phyloP scores from a whole-genome alignment of 2,113 vertebrate genomes.

The Strix uralensis region DNA sequence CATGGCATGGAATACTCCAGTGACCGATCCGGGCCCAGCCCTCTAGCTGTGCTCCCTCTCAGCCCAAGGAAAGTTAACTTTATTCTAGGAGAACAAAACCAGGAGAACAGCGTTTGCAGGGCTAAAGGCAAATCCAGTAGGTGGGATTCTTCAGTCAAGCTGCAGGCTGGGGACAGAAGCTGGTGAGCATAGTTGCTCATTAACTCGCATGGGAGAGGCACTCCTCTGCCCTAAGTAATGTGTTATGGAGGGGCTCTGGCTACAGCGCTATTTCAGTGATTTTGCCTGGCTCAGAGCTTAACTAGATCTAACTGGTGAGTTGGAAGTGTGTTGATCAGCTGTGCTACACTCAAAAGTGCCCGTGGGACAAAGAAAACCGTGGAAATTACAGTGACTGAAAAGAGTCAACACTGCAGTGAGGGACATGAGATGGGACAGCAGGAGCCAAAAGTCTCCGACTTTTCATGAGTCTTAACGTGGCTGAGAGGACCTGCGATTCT shows the following conservation, averaged over 20 bases:
- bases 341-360: neutral
- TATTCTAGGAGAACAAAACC: no score
- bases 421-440: neutral
- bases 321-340: neutral
- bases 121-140: neutral
- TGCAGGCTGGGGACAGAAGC: neutral
- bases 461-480: rapidly evolving
- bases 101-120: neutral
- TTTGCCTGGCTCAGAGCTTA: neutral
- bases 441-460: neutral
- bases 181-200: neutral
- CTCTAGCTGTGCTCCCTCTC: no score
- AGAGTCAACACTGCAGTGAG: neutral
- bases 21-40: no score
- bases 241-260: neutral
- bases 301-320: neutral
- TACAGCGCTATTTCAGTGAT: neutral
- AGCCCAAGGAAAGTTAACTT: no score
- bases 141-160: neutral
- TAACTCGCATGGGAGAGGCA: neutral
- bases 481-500: neutral
- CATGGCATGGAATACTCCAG: no score
- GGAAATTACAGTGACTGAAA: neutral
- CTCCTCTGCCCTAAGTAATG: neutral
- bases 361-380: neutral